Evolutionary conservation across 2,113 vertebrate genomes (phyloP).

Genomic region (Ceuthmochares aereus): DNA sequence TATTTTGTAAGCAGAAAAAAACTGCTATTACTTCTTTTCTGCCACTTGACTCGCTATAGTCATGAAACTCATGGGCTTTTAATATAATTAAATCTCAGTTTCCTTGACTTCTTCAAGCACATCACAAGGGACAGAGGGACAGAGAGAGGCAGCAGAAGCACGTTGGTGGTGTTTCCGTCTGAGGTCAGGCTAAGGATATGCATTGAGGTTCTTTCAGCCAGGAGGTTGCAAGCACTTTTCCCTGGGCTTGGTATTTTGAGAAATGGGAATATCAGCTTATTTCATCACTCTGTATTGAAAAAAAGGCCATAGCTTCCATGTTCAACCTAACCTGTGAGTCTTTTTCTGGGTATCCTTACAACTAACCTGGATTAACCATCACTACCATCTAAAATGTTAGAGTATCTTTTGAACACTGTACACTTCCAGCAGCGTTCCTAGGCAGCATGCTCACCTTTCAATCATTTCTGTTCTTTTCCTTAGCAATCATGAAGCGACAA

Average conservation of each 20-base stretch:
- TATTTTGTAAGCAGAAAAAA: not conserved
- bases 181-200: not conserved
- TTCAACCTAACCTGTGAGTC: not conserved
- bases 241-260: not conserved
- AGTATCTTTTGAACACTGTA: not conserved
- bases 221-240: not conserved
- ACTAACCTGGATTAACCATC: not conserved
- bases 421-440: not conserved
- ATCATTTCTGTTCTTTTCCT: not conserved
- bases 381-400: not conserved
- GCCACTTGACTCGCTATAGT: not conserved
- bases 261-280: not conserved
- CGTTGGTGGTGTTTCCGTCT: not conserved
- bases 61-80: not conserved
- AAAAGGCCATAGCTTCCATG: not conserved
- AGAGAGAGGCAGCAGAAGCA: not conserved
- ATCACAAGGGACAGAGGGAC: not conserved
- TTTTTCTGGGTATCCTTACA: not conserved
- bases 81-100: not conserved
- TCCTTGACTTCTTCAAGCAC: not conserved
- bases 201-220: not conserved
- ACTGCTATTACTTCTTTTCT: not conserved
- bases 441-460: not conserved
- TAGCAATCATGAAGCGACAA: not conserved
- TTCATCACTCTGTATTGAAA: not conserved